Percentiles rank a stretch among this genome's conserved stretches.
These are phyloP conservation scores for Ifrita kowaldi DNA, from an alignment of 2,113 vertebrate species.

Conservation along the genomic window DNA sequence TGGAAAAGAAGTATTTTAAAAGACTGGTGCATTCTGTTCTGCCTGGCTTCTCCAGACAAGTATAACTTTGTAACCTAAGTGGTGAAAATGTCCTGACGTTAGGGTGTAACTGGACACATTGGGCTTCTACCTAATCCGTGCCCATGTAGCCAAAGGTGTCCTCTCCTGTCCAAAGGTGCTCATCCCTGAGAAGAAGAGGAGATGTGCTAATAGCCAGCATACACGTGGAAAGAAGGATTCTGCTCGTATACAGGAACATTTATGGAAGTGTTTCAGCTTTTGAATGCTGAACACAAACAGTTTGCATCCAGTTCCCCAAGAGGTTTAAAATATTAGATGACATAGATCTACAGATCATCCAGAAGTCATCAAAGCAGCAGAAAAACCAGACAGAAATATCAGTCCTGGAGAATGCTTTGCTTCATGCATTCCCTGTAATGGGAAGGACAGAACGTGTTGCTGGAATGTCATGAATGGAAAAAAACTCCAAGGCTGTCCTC, in stretches of 20 bases:
- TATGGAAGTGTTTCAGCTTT: background rate
- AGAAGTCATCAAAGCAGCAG: background rate
- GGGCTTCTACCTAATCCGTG: rapidly evolving
- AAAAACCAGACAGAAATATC: background rate
- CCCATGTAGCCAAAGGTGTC: background rate
- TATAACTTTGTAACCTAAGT: background rate
- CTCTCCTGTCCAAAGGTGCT: background rate
- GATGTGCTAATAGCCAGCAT: background rate
- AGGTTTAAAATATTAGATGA: background rate
- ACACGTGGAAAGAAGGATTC: background rate
- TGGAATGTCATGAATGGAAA: background rate
- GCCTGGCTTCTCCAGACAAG: background rate
- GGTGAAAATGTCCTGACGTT: background rate
- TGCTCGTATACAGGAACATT: background rate
- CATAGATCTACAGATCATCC: background rate
- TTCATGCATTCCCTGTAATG: background rate
- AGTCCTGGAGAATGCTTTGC: rapidly evolving
- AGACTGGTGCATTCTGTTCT: background rate
- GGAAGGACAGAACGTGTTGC: background rate
- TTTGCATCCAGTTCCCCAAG: background rate
- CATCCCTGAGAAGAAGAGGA: background rate
- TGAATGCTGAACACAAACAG: background rate
- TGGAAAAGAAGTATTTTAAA: background rate
- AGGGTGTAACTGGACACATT: background rate
- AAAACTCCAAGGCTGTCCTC: background rate